Base-by-base conservation (phyloP, 2,888 invertebrate species). In the Agrenia bidenticulata region DNA sequence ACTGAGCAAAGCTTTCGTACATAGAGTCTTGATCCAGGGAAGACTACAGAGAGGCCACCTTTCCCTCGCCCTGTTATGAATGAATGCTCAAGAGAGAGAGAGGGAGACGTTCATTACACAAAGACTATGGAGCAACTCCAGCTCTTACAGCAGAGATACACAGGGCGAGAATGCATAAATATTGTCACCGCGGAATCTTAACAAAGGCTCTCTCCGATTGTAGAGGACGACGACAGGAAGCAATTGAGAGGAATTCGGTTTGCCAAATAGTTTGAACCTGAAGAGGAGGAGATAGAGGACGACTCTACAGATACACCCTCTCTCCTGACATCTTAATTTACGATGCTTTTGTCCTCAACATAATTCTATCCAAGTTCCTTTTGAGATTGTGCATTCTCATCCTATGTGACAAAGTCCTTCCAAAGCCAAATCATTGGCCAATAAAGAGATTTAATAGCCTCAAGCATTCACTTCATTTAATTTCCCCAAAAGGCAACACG, bases 321-420 rank as follows among this genome's bases (percentile, higher is more conserved):
- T 27, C 24, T 21, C 19, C 5, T 57, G 56, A 57, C 56, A 57
- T 57, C 56, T 41, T 57, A 57, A 57, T 57, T 57, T 57, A 57
- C 56, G 56, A 45, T 17, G 32, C 56, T 57, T n/a, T 57, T 57
- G 41, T 57, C 37, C 41, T 57, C 56, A 32, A 39, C 32, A 15
- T 13, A 21, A 39, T 57, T 37, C n/a, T 21, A 37, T 41, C 41
- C 41, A 5, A 45, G n/a, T 45, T 45, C 19, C 45, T 19, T 19
- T 45, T 11, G 15, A 17, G 19, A 15, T 45, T 45, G 9, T 45
- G n/a, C 15, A 45, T 45, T 45, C 9, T n/a, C n/a, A n/a, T 45
- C 45, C 45, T 45, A 9, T 32, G 5, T 45, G 45, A 45, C 45
- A 19, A 19, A 45, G 45, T 45, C 45, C 45, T 15, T 45, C 19